phyloP scores from a whole-genome alignment of 2,888 invertebrate species.

The Erynnis tages region DNA sequence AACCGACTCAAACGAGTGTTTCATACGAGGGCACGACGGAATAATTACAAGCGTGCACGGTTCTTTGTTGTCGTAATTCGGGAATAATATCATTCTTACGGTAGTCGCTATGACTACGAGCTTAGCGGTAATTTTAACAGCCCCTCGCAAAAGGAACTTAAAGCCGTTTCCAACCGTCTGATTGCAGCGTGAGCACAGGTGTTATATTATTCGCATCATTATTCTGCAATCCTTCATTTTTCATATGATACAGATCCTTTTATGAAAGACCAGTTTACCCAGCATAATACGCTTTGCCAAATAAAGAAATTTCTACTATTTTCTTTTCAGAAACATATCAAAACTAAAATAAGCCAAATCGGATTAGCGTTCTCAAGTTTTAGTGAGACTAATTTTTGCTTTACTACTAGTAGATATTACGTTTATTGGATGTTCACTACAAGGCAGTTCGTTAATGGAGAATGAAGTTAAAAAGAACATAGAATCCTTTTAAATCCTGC shows the following conservation, averaged over 20 bases:
- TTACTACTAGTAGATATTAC: too few relatives aligned
- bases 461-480: constrained; percentile 8
- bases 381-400: too few relatives aligned
- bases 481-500: constrained; percentile 9
- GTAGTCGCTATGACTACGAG: constrained; percentile 14
- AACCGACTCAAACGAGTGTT: constrained; percentile 26
- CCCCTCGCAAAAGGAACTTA: constrained; percentile 6
- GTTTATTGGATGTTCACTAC: too few relatives aligned
- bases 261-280: too few relatives aligned
- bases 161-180: constrained; percentile 5
- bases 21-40: constrained; percentile 24
- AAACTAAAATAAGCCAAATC: too few relatives aligned
- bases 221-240: too few relatives aligned
- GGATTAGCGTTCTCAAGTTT: too few relatives aligned
- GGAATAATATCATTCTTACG: constrained; percentile 20
- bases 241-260: too few relatives aligned
- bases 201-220: too few relatives aligned
- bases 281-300: too few relatives aligned
- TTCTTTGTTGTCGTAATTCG: constrained; percentile 24
- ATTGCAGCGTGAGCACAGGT: constrained; percentile 8
- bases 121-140: constrained; percentile 17
- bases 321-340: too few relatives aligned
- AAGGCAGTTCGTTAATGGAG: neutral
- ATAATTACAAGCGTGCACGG: constrained; percentile 15
- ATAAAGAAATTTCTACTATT: too few relatives aligned